Percentiles rank a stretch among this genome's conserved stretches.
Conservation (phyloP, 2,113 vertebrate genomes). For the Ageneiosus marmoratus region DNA sequence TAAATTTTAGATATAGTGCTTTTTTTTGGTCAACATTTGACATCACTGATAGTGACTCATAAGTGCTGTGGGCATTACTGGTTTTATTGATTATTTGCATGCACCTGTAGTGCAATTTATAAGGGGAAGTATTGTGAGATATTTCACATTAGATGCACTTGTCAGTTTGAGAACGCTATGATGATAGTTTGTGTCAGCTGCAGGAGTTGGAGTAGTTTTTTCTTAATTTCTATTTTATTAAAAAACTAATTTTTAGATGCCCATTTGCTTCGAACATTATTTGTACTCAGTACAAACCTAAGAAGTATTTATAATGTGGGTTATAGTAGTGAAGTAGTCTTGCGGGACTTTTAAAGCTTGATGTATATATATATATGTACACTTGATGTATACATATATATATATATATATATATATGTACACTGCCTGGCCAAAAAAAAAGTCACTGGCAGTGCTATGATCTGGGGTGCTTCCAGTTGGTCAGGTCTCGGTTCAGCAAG, state of each 20-base stretch:
- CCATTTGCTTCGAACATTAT: background rate
- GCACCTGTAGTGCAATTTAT: background rate
- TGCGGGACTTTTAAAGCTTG: background rate
- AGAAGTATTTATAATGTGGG: background rate
- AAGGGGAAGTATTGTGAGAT: background rate
- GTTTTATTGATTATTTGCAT: background rate
- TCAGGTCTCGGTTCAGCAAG: no score
- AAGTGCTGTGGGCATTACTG: background rate
- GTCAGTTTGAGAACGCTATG: background rate
- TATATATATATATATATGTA: no score
- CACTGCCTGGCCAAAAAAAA: no score
- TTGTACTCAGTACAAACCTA: background rate
- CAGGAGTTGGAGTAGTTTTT: background rate
- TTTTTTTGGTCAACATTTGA: background rate
- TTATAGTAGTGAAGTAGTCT: background rate
- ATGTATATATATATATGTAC: no score
- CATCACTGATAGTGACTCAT: background rate
- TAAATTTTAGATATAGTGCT: no score
- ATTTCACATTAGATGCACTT: background rate
- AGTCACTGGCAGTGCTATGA: no score
- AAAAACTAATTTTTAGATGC: background rate
- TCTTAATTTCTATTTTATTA: no score
- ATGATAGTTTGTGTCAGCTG: background rate
- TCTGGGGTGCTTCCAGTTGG: no score
- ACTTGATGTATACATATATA: no score